Conservation (phyloP, 2,113 vertebrate genomes). For the Zosterops hypoxanthus region DNA sequence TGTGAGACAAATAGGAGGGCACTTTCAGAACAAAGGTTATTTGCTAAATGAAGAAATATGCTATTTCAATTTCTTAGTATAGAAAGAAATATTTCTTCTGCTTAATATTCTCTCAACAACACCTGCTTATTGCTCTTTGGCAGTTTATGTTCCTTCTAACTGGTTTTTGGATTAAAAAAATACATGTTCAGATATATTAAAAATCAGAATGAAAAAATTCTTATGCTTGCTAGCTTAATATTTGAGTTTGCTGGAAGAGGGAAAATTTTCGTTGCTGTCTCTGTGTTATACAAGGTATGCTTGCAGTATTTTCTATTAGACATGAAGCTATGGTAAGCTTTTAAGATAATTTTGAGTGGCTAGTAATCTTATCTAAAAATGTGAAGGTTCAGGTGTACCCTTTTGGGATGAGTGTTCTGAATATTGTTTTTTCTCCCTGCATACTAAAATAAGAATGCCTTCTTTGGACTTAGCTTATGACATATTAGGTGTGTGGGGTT, state of each 20-base stretch:
- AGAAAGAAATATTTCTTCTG: not conserved
- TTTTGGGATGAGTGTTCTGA: not conserved
- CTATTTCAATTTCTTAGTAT: not conserved
- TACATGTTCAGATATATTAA: not conserved
- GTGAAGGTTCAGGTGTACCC: not conserved
- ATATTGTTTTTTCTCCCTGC: not conserved
- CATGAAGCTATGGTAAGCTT: not conserved
- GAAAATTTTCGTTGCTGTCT: not conserved
- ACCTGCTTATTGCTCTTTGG: not conserved
- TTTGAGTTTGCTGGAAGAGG: not conserved
- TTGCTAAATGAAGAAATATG: conserved; percentile 50
- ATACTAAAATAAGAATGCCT: not conserved
- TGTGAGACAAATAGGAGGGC: not conserved
- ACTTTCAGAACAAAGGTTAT: conserved; percentile 40
- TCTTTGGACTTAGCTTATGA: not conserved
- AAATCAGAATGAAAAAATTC: not conserved
- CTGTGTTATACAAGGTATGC: not conserved
- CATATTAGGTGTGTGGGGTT: not conserved
- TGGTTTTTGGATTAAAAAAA: not conserved
- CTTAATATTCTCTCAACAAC: not conserved
- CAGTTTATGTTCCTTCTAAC: not conserved
- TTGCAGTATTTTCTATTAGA: not conserved
- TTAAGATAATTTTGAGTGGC: not conserved
- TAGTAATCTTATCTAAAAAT: not conserved
- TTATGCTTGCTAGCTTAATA: not conserved